Percentiles rank a stretch among this genome's conserved stretches.
These are phyloP conservation scores for Megalops cyprinoides DNA, from an alignment of 2,797 vertebrate species.

Conservation along the genomic window DNA sequence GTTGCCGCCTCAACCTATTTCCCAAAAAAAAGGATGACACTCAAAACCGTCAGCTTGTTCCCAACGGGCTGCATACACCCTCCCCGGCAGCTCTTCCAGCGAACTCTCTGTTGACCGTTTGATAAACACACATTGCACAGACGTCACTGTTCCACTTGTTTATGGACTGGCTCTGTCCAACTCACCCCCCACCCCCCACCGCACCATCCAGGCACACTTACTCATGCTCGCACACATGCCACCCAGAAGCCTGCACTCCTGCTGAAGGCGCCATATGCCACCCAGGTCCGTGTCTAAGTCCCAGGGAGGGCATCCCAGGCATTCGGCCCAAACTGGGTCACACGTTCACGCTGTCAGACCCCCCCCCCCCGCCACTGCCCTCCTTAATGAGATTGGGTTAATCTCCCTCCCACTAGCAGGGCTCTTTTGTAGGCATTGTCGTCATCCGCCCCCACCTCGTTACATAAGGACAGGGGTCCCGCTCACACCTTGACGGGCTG, in stretches of 20 bases:
- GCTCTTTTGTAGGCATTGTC: background rate
- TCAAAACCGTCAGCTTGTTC: too few species aligned
- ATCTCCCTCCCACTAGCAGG: slow-evolving; percentile 38
- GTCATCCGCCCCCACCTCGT: background rate
- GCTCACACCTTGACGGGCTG: too few species aligned
- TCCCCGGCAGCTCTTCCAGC: too few species aligned
- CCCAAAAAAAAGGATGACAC: too few species aligned
- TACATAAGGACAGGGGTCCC: too few species aligned
- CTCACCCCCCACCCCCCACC: background rate
- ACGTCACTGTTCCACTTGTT: background rate
- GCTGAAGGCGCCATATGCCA: slow-evolving; percentile 47
- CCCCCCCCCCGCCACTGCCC: too few species aligned
- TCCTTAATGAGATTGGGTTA: slow-evolving; percentile 50
- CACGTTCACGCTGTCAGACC: slow-evolving; percentile 29
- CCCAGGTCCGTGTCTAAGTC: slow-evolving; percentile 37
- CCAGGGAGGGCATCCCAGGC: slow-evolving; percentile 34
- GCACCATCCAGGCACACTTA: background rate
- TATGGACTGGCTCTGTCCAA: background rate
- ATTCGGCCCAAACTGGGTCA: slow-evolving; percentile 40
- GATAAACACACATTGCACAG: slow-evolving; percentile 1
- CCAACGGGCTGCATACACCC: too few species aligned
- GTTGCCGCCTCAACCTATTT: too few species aligned
- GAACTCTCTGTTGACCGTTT: background rate
- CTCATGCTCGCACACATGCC: background rate
- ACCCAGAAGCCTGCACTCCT: slow-evolving; percentile 34